Percentiles rank a stretch among this genome's conserved stretches.
These are phyloP conservation scores for Phania funesta DNA, from an alignment of 2,888 invertebrate species.

Conservation along the genomic window DNA sequence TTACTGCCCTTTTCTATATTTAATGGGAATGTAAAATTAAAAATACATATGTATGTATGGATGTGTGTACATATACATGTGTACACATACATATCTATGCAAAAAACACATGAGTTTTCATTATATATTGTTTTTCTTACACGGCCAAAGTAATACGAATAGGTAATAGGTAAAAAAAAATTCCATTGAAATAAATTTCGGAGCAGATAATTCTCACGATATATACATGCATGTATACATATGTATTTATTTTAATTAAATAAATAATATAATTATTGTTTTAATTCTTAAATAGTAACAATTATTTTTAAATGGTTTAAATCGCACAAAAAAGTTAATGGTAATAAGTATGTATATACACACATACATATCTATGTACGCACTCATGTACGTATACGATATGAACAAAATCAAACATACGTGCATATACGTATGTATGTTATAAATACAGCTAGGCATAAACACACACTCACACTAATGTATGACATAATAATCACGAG, in stretches of 20 bases:
- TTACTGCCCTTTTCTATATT: constrained; percentile 10
- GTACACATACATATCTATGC: too few species aligned
- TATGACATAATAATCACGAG: constrained; percentile 80
- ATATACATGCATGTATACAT: too few species aligned
- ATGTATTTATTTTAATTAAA: too few species aligned
- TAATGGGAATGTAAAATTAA: not conserved
- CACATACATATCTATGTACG: not conserved
- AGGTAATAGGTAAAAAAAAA: not conserved
- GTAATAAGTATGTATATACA: not conserved
- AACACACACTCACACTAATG: constrained; percentile 57
- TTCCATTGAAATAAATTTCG: constrained; percentile 2
- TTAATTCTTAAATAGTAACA: too few species aligned
- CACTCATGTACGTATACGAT: not conserved
- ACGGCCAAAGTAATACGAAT: too few species aligned
- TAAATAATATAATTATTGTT: too few species aligned
- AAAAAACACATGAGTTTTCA: too few species aligned
- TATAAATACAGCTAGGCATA: constrained; percentile 29
- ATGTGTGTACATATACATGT: too few species aligned
- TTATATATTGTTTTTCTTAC: too few species aligned
- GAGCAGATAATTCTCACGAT: not conserved
- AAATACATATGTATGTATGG: not conserved
- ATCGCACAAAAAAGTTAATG: too few species aligned
- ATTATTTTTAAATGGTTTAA: too few species aligned
- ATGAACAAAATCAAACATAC: constrained; percentile 18
- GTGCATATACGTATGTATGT: constrained; percentile 10